Evolutionary conservation across 2,797 vertebrate genomes (phyloP).

Genomic region (Leucoraja ocellata): DNA sequence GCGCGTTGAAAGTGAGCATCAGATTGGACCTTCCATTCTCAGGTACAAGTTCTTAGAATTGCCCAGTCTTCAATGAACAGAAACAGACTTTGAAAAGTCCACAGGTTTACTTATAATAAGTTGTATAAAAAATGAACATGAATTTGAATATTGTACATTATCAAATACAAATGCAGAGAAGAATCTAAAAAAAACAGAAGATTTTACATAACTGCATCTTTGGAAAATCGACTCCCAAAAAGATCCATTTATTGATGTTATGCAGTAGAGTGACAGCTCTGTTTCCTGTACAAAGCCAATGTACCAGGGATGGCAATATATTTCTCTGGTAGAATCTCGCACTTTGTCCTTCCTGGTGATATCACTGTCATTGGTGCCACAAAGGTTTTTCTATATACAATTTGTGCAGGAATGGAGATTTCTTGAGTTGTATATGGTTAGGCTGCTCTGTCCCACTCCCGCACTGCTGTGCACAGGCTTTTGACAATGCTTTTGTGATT

Average conservation of each 20-base stretch:
- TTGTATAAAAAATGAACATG: background rate
- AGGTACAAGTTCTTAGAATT: background rate
- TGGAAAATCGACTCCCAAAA: background rate
- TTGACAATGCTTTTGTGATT: background rate
- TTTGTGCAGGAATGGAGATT: background rate
- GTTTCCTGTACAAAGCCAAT: background rate
- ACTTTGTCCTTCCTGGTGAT: background rate
- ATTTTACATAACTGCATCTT: background rate
- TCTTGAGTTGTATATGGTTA: background rate
- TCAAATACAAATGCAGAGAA: slow-evolving; percentile 17
- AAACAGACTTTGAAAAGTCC: background rate
- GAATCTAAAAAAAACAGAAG: background rate
- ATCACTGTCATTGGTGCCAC: background rate
- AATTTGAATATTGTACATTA: slow-evolving; percentile 18
- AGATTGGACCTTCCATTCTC: background rate
- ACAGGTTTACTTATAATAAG: background rate
- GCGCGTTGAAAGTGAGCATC: background rate
- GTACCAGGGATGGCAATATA: background rate
- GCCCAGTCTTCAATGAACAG: background rate
- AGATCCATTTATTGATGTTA: background rate
- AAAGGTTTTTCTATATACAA: background rate
- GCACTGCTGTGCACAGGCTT: background rate
- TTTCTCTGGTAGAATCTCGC: background rate
- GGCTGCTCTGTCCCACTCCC: too few species aligned
- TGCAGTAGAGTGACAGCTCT: too few species aligned